These are phyloP conservation scores for Sebastes iracundus DNA, from an alignment of 2,797 vertebrate species.

Conservation along the genomic window DNA sequence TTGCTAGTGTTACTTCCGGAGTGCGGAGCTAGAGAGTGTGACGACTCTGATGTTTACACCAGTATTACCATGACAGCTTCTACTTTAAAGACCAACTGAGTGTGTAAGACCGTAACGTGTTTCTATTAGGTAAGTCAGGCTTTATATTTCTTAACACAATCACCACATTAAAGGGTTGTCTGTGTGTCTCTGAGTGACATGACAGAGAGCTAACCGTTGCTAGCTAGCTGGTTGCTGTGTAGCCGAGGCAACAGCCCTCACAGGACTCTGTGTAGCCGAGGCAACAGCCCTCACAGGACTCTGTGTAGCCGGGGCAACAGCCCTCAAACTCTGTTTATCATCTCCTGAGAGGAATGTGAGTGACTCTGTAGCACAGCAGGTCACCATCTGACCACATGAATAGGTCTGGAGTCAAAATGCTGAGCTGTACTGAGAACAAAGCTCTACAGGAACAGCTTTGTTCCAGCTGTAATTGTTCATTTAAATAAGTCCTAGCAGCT, in stretches of 20 bases:
- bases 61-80: background rate
- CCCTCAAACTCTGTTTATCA: constrained; percentile 5
- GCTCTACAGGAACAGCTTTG: no score
- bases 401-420: background rate
- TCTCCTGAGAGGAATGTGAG: background rate
- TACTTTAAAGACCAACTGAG: no score
- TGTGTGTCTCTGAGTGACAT: background rate
- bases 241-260: background rate
- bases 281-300: background rate
- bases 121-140: constrained; percentile 25
- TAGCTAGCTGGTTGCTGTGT: constrained; percentile 53
- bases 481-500: no score
- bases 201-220: constrained; percentile 1
- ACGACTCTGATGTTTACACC: background rate
- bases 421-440: background rate
- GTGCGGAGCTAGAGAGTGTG: background rate
- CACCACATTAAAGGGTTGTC: fast-evolving
- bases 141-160: background rate
- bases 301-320: background rate
- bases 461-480: no score
- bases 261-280: background rate
- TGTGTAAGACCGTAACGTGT: background rate
- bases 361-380: no score
- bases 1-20: constrained; percentile 14
- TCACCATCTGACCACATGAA: no score